These are phyloP conservation scores for Tridacna gigas DNA, from an alignment of 2,888 invertebrate genomes.

Conservation along the genomic window DNA sequence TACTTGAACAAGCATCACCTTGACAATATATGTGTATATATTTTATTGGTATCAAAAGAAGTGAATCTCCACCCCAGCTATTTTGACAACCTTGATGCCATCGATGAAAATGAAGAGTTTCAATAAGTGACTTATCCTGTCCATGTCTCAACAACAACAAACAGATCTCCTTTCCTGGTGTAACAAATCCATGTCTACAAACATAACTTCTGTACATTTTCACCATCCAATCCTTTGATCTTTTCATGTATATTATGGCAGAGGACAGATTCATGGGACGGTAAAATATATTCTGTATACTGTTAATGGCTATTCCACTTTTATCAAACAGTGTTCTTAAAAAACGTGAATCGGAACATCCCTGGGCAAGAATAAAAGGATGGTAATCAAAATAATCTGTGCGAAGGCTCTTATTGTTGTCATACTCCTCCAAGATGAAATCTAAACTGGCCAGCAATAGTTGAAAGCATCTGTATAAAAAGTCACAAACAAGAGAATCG, in stretches of 20 bases:
- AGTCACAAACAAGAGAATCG: background rate
- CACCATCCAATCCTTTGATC: background rate
- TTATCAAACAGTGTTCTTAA: background rate
- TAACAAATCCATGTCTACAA: background rate
- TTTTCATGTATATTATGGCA: background rate
- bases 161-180: background rate
- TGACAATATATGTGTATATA: background rate
- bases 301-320: background rate
- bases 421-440: background rate
- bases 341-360: background rate
- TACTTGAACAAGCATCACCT: background rate
- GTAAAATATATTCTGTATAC: background rate
- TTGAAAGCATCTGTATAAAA: slow-evolving; percentile 11
- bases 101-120: background rate
- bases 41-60: background rate
- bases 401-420: background rate
- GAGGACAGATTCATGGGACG: background rate
- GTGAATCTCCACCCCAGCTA: background rate
- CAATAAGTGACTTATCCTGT: background rate
- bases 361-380: slow-evolving; percentile 16
- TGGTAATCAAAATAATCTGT: background rate
- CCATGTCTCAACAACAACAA: background rate
- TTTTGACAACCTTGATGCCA: background rate
- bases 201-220: background rate
- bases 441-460: background rate